Evolutionary conservation across 2,888 invertebrate species (phyloP), one percentile per base, ranked within the genome.

Genomic region (Drosophila nr. perissopoda): DNA sequence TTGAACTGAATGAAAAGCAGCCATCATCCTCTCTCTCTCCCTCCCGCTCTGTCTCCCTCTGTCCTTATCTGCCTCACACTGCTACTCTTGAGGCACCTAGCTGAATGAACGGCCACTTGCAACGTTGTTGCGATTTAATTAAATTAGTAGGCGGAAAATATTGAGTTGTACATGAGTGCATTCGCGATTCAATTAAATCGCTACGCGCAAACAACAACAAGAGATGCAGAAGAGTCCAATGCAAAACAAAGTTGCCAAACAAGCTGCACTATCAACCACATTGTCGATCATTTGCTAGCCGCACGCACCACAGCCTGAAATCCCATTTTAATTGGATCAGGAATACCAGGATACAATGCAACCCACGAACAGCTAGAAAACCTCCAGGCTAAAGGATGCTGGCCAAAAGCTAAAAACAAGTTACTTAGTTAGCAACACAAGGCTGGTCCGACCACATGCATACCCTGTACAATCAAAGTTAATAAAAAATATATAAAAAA

Each of bases 131-230:
- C 64, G 34, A 71, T 38, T 70, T 88, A 85, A 88, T 85, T 80
- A 70, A 81, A 69, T 85, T 86, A 81, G 83, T 59, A 33, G 68
- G 69, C 64, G 81, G 68, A 83, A 83, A 83, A 80, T 78, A 86
- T 86, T 86, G 81, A 80, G 83, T 86, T 88, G 80, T 56, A 73
- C 81, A 86, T 88, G 87, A 85, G 84, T 86, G 84, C 83, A 81
- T 72, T 76, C 63, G 65, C 71, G 84, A 88, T 86, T 88, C 58
- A 73, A 88, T 88, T 86, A 86, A 78, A 60, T 57, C 13, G 25
- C 60, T 42, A 52, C 38, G 31, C 34, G 7, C 13, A 18, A 62
- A 27, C 49, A 13, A 29, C 42, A 45, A 58, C 51, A 61, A 8
- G 0, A 52, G n/a, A 27, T 51, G 33, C 4, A n/a, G 59, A n/a